Conservation (phyloP, 2,888 invertebrate genomes). For the Drosophila borborema region DNA sequence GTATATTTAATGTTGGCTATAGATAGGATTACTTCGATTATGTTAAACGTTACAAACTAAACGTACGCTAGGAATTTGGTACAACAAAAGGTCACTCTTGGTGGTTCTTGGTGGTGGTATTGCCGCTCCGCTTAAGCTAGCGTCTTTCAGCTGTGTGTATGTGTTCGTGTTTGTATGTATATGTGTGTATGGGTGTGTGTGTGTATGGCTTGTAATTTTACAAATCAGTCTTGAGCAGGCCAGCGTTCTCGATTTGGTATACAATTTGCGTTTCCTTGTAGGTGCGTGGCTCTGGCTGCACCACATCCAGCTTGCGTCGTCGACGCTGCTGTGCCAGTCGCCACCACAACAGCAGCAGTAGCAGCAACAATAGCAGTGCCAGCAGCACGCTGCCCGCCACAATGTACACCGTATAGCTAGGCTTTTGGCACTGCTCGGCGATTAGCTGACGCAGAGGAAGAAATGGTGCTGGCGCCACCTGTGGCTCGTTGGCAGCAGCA, state of each 20-base stretch:
- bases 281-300: constrained; percentile 92
- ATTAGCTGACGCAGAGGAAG: constrained; percentile 78
- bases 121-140: constrained; percentile 46
- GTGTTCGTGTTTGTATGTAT: constrained; percentile 40
- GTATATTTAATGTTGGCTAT: constrained; percentile 18
- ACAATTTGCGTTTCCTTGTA: constrained; percentile 94
- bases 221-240: constrained; percentile 92
- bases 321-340: constrained; percentile 86
- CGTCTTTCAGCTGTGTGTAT: constrained; percentile 69
- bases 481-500: constrained; percentile 12
- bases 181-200: constrained; percentile 26
- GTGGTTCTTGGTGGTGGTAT: constrained; percentile 50
- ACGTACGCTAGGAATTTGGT: constrained; percentile 70
- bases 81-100: constrained; percentile 75
- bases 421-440: constrained; percentile 73
- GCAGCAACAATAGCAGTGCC: constrained; percentile 84
- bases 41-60: constrained; percentile 31
- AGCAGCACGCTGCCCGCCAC: constrained; percentile 85
- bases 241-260: constrained; percentile 93
- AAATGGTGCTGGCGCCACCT: constrained; percentile 38
- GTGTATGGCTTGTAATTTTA: constrained; percentile 58
- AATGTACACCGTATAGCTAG: constrained; percentile 84
- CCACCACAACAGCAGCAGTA: constrained; percentile 85
- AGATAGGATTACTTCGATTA: constrained; percentile 20
- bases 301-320: constrained; percentile 88